phyloP scores from a whole-genome alignment of 2,797 vertebrate species.

The Babyrousa celebensis region DNA sequence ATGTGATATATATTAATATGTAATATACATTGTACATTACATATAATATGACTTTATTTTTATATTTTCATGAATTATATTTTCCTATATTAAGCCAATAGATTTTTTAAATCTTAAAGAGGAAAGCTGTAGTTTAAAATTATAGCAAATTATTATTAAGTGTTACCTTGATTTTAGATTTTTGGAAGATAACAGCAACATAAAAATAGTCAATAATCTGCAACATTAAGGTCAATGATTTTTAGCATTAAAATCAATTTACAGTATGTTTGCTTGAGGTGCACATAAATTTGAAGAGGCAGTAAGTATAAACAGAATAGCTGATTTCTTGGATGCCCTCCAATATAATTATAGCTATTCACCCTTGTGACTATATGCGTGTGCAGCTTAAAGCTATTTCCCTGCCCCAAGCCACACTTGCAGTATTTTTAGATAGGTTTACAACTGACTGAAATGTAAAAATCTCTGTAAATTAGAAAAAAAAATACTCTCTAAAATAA shows the following conservation, averaged over 20 bases:
- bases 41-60: conserved; percentile 40
- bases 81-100: conserved; percentile 1
- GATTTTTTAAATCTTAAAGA: conserved; percentile 16
- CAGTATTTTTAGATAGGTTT: conserved; percentile 92
- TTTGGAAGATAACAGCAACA: conserved; percentile 73
- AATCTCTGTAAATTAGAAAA: conserved; percentile 88
- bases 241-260: conserved; percentile 91
- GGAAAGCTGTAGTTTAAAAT: conserved; percentile 33
- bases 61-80: neutral
- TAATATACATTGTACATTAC: too few species aligned
- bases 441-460: conserved; percentile 92
- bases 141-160: conserved; percentile 59
- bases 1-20: neutral
- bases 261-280: conserved; percentile 90
- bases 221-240: conserved; percentile 86
- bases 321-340: conserved; percentile 93
- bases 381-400: conserved; percentile 96
- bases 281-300: conserved; percentile 90
- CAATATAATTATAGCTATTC: conserved; percentile 99
- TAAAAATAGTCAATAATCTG: conserved; percentile 85
- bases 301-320: conserved; percentile 91
- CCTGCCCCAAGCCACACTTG: conserved; percentile 92
- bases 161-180: conserved; percentile 74
- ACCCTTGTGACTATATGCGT: conserved; percentile 97
- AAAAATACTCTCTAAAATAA: conserved; percentile 89